A percentile compares a stretch with the other conserved stretches of the same genome.
These are phyloP conservation scores for Chironomus tepperi DNA, from an alignment of 1,140 invertebrate genomes.

Conservation along the genomic window DNA sequence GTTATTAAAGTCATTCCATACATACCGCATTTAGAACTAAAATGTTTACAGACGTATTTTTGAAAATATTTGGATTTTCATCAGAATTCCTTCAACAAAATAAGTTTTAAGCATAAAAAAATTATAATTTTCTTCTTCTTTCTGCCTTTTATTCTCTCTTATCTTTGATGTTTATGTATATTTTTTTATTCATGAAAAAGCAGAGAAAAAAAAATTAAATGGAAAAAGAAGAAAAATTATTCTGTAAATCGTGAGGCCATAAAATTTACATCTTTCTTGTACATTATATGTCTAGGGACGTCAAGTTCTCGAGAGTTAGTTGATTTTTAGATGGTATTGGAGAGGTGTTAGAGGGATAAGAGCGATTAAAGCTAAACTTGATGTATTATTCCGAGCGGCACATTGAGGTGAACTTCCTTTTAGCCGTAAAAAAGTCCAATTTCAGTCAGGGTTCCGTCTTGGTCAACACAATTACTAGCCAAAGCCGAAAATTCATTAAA, in stretches of 20 bases:
- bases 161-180: constrained; percentile 9
- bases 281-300: too few relatives aligned
- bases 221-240: constrained; percentile 9
- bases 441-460: too few relatives aligned
- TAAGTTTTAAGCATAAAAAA: neutral
- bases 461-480: too few relatives aligned
- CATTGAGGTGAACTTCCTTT: too few relatives aligned
- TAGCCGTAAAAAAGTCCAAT: too few relatives aligned
- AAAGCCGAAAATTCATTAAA: too few relatives aligned
- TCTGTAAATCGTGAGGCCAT: constrained; percentile 6
- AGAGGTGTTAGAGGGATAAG: too few relatives aligned
- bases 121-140: neutral
- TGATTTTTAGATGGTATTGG: too few relatives aligned
- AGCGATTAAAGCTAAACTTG: too few relatives aligned
- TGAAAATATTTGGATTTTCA: neutral
- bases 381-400: too few relatives aligned
- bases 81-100: neutral
- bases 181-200: neutral
- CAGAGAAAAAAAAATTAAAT: constrained; percentile 6
- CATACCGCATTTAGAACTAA: neutral
- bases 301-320: too few relatives aligned
- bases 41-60: neutral
- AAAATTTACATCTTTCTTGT: neutral
- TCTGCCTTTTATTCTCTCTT: neutral
- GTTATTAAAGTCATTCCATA: neutral